A percentile compares a stretch with the other conserved stretches of the same genome.
Conservation (phyloP, 2,888 invertebrate species). For the Suillia variegata region DNA sequence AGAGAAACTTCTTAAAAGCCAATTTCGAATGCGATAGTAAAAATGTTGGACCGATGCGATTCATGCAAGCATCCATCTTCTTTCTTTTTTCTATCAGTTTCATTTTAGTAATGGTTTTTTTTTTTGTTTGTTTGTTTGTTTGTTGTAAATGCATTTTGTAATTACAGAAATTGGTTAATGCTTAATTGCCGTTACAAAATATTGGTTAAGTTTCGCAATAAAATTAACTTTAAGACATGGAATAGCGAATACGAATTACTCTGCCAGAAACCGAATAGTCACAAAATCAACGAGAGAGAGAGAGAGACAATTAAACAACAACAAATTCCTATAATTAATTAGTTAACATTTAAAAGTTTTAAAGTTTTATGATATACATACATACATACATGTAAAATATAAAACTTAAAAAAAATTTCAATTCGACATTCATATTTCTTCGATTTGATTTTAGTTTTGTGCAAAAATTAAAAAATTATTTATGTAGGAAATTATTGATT, state of each 20-base stretch:
- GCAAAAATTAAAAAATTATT: too few species aligned
- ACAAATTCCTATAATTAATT: slow-evolving; percentile 9
- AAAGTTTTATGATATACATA: too few species aligned
- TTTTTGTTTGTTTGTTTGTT: too few species aligned
- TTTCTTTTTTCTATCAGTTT: too few species aligned
- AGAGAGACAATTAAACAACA: slow-evolving; percentile 34
- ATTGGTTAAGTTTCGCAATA: neutral
- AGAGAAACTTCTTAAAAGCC: too few species aligned
- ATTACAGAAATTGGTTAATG: slow-evolving; percentile 30
- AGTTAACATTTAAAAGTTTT: too few species aligned
- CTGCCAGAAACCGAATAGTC: too few species aligned
- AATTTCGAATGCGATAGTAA: too few species aligned
- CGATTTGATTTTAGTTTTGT: slow-evolving; percentile 30
- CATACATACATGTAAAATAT: neutral
- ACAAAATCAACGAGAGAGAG: too few species aligned
- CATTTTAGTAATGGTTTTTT: slow-evolving; percentile 11
- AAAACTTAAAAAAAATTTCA: slow-evolving; percentile 21
- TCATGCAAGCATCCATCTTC: slow-evolving; percentile 32
- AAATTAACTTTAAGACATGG: too few species aligned
- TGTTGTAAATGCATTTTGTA: slow-evolving; percentile 22
- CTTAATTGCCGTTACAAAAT: slow-evolving; percentile 2
- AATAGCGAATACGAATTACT: too few species aligned
- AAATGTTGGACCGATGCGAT: slow-evolving; percentile 4
- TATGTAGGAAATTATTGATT: slow-evolving; percentile 27
- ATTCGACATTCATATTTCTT: slow-evolving; percentile 35